Evolutionary conservation across 2,797 vertebrate species (phyloP).

Genomic region (Valencia hispanica): DNA sequence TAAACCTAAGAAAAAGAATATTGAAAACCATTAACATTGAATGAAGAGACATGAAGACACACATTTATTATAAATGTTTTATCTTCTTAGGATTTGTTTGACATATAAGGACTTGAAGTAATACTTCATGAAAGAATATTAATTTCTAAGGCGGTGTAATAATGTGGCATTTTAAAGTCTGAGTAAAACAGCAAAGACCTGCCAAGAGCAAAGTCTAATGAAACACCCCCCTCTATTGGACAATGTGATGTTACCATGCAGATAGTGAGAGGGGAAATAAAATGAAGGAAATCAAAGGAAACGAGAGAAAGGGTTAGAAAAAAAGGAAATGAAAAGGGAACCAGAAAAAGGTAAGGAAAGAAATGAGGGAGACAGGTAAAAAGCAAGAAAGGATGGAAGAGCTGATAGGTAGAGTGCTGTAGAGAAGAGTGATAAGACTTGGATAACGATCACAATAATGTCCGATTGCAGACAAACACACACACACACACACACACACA

Average conservation of each 20-base stretch:
- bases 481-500: constrained; percentile 6
- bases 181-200: not conserved
- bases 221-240: constrained; percentile 78
- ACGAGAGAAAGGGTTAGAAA: not conserved
- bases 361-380: constrained; percentile 20
- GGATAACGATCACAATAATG: constrained; percentile 79
- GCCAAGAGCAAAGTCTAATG: constrained; percentile 56
- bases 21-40: not conserved
- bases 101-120: not conserved
- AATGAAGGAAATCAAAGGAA: not conserved
- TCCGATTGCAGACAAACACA: constrained; percentile 55
- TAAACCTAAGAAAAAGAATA: not conserved
- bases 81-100: not conserved
- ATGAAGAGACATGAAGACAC: not conserved
- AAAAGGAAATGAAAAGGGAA: constrained; percentile 18
- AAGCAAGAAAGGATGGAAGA: constrained; percentile 19
- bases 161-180: constrained; percentile 8
- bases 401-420: constrained; percentile 27
- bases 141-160: not conserved
- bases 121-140: not conserved
- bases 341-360: constrained; percentile 13
- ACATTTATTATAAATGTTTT: not conserved
- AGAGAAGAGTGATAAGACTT: constrained; percentile 46
- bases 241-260: constrained; percentile 23
- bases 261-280: not conserved